Percentiles rank a stretch among this genome's conserved stretches.
Evolutionary conservation across 2,113 vertebrate genomes (phyloP).

Genomic region (Agelaius phoeniceus): DNA sequence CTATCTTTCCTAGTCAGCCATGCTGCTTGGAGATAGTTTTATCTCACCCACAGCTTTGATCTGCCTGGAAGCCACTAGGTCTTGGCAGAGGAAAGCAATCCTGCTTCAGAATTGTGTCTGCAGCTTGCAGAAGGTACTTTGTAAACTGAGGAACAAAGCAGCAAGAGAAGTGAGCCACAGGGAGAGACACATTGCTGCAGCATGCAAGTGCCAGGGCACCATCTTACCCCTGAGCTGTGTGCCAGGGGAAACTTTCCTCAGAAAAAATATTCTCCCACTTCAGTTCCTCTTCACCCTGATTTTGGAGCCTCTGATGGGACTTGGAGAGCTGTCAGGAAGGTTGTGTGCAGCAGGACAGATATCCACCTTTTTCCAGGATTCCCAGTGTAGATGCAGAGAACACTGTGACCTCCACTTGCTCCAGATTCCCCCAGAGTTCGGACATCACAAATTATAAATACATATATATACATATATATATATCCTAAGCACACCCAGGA

Average conservation of each 20-base stretch:
- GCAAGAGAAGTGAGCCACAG: not conserved
- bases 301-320: not conserved
- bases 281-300: not conserved
- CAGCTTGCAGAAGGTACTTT: slow-evolving; percentile 7
- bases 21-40: not conserved
- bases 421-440: not conserved
- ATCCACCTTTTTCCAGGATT: not conserved
- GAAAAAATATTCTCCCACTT: not conserved
- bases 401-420: not conserved
- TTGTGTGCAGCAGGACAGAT: not conserved
- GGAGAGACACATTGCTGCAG: not conserved
- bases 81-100: slow-evolving; percentile 13
- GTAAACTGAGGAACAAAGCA: not conserved
- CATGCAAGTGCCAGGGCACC: not conserved
- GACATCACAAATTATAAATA: no score
- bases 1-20: not conserved
- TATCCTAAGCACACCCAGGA: not conserved
- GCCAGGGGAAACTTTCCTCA: not conserved
- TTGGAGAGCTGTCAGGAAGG: not conserved
- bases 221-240: not conserved
- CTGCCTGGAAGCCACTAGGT: not conserved
- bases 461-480: no score
- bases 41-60: slow-evolving; percentile 20
- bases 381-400: not conserved
- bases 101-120: not conserved